Base-by-base conservation (phyloP, 2,888 invertebrate genomes). In the Drosophila austrosaltans region DNA sequence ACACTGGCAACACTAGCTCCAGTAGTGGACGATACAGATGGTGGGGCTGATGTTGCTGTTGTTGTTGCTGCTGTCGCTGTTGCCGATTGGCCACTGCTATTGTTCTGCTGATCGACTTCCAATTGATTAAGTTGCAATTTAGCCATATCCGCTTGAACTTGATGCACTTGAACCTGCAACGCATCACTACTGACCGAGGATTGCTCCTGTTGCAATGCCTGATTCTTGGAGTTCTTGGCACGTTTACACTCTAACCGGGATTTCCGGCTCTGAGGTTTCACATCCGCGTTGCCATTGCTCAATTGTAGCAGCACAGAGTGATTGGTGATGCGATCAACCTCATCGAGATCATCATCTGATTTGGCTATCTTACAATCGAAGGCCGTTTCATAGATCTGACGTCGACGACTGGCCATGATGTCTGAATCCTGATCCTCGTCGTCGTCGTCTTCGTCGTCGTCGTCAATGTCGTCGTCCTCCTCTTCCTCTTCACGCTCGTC, bases 341-440 rank as follows among this genome's bases (percentile, higher is more conserved):
- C 96, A 90, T 97, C 94, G 81, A 97, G 96, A 81, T 95, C 95
- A 85, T 96, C 95, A 83, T 96, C 95, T 7, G 96, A 96, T 77
- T 96, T 95, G 90, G 95, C 95, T 88, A 97, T 95, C 92, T 96
- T 96, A 92, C 96, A 96, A 92, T 97, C 97, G 92, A 97, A 97
- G 69, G 97, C 97, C 66, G 97, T 97, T 93, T 97, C 97, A 92
- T 97, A 97, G 66, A 97, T 94, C 93, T 96, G 96, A 88, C 96
- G 94, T 92, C 94, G 94, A 67, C 95, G 93, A 54, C 86, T 87
- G 22, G 86, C 86, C 85, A 86, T 86, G 74, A 82, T 85, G 89
- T 89, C 85, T 60, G 58, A 59, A 12, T 72, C 53, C 28, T 22
- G 53, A 53, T 16, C 36, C 20, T 57, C 32, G 20, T 59, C 67